Conservation (phyloP, 2,888 invertebrate genomes). For the Amiota minor region DNA sequence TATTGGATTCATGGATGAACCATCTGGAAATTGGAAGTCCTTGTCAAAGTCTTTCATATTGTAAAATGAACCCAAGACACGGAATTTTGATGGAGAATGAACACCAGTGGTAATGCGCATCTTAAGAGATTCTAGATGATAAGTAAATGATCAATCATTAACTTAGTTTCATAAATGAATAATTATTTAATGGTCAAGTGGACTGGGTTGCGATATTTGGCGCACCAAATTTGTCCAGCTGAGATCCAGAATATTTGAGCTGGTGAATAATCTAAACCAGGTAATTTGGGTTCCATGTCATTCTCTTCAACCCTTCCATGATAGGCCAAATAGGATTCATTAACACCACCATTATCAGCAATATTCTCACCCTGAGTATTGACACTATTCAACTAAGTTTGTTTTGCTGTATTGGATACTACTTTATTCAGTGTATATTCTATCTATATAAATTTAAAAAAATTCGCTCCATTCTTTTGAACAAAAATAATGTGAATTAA, state of each 20-base stretch:
- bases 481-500: too few species aligned
- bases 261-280: conserved; percentile 82
- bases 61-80: conserved; percentile 92
- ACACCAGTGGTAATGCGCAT: conserved; percentile 87
- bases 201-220: conserved; percentile 84
- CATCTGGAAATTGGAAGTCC: conserved; percentile 89
- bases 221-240: conserved; percentile 91
- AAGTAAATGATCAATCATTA: too few species aligned
- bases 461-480: too few species aligned
- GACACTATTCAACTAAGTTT: conserved; percentile 88
- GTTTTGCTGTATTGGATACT: too few species aligned
- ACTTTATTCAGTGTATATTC: too few species aligned
- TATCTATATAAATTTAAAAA: too few species aligned
- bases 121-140: conserved; percentile 80
- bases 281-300: conserved; percentile 79
- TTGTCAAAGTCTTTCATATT: conserved; percentile 93
- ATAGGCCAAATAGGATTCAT: conserved; percentile 91
- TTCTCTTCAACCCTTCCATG: conserved; percentile 81
- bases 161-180: too few species aligned
- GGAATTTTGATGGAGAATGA: conserved; percentile 84
- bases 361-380: conserved; percentile 96
- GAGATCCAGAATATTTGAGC: conserved; percentile 88
- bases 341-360: conserved; percentile 94
- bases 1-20: conserved; percentile 93
- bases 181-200: too few species aligned